Conservation (phyloP, 2,113 vertebrate genomes). For the Zonotrichia leucophrys region DNA sequence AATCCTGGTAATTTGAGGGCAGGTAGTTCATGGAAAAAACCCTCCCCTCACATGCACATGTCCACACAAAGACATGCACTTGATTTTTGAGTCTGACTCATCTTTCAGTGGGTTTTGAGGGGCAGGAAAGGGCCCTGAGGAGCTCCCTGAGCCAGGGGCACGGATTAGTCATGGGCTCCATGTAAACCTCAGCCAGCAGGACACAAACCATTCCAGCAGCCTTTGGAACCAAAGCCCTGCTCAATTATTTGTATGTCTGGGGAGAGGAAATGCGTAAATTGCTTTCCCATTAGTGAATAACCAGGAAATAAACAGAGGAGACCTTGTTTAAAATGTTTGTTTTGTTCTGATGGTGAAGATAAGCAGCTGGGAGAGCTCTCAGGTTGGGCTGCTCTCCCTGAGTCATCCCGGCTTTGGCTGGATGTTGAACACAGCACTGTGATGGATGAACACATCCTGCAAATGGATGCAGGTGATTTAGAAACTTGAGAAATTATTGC, state of each 20-base stretch:
- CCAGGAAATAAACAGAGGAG: conserved; percentile 32
- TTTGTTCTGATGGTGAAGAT: background rate
- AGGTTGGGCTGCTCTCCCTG: background rate
- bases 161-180: rapidly evolving
- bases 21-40: background rate
- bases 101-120: background rate
- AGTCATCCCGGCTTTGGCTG: background rate
- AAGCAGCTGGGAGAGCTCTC: conserved; percentile 41
- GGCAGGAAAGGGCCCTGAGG: background rate
- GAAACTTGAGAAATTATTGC: background rate
- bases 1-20: background rate
- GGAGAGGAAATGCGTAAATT: conserved; percentile 29
- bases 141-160: rapidly evolving
- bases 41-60: rapidly evolving
- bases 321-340: background rate
- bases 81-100: background rate
- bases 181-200: background rate
- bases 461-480: background rate
- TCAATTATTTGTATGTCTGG: background rate
- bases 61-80: background rate
- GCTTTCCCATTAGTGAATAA: conserved; percentile 16
- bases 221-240: background rate
- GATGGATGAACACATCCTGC: background rate
- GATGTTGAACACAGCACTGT: background rate
- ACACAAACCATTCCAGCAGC: background rate